These are phyloP conservation scores for Arenaria interpres DNA, from an alignment of 2,113 vertebrate species.

Conservation along the genomic window DNA sequence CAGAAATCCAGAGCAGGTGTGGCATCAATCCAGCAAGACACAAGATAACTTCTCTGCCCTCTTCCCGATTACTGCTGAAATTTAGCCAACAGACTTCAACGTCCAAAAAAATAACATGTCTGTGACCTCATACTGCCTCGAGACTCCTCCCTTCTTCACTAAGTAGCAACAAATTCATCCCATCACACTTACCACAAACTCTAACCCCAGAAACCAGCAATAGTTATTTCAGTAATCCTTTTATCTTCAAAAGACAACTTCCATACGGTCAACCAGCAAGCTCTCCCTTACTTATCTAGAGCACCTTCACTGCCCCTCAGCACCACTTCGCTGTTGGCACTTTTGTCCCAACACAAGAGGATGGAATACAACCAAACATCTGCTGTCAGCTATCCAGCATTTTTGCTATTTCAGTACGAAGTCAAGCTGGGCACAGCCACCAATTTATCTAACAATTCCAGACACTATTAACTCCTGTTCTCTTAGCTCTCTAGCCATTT, in stretches of 20 bases:
- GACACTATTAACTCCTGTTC: neutral
- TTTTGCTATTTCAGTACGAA: neutral
- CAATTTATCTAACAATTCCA: neutral
- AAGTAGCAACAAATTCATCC: neutral
- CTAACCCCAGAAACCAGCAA: neutral
- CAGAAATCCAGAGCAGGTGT: neutral
- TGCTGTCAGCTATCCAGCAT: neutral
- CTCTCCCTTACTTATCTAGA: neutral
- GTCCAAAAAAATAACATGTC: neutral
- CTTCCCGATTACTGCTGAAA: neutral
- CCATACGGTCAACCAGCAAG: neutral
- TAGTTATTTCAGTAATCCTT: neutral
- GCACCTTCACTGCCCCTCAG: neutral
- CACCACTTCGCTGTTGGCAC: neutral
- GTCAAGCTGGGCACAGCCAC: neutral
- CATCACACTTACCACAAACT: neutral
- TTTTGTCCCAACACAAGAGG: neutral
- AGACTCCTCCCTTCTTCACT: neutral
- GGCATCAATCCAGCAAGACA: neutral
- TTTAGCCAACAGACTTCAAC: neutral
- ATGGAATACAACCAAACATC: neutral
- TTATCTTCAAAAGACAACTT: neutral
- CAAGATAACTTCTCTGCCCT: constrained; percentile 14
- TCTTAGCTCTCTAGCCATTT: neutral
- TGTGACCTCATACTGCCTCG: neutral